Evolutionary conservation across 2,797 vertebrate genomes (phyloP), one percentile per base, ranked within the genome.

Genomic region (Brachyrhaphis roseni): DNA sequence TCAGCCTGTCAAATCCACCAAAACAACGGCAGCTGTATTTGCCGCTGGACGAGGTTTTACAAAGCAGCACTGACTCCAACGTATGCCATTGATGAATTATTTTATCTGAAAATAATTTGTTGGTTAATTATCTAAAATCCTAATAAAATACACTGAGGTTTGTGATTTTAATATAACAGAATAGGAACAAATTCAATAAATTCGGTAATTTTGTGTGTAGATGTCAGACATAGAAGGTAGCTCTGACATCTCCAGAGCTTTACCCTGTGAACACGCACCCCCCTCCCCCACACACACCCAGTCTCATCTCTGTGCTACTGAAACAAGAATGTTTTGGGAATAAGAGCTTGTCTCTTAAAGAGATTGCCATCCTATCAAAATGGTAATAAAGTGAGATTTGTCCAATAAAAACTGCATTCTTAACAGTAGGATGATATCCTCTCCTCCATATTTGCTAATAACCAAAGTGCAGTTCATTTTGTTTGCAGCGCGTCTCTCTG

Each of bases 401-500:
- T 10, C 3, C 64, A 23, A 68, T 41, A 68, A 41, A 66, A 41
- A 26, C 1, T 26, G 18, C 31, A 41, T 68, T 68, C 4, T 4
- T 39, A 26, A 41, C 36, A 41, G 36, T 26, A 41, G 41, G 64
- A 68, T 26, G 64, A 41, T 68, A 26, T 41, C 36, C 36, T 41
- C 36, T n/a, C 11, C 36, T 41, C 18, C 34, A 66, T 68, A 41
- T 68, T 41, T 41, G 5, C 64, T 41, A 68, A 68, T 41, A 51
- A 72, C 23, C 41, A 18, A 11, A 31, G 28, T n/a, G 76, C 64
- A 34, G 72, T 68, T 39, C 39, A 46, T 80, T 78, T 81, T 47
- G 59, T 86, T 87, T 78, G 77, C 45, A 31, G 41, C 43, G 45
- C 28, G 71, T 72, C 74, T 83, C 39, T 18, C 43, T 18, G 73